Evolutionary conservation across 2,797 vertebrate genomes (phyloP).

Genomic region (Spinus olivaceus): DNA sequence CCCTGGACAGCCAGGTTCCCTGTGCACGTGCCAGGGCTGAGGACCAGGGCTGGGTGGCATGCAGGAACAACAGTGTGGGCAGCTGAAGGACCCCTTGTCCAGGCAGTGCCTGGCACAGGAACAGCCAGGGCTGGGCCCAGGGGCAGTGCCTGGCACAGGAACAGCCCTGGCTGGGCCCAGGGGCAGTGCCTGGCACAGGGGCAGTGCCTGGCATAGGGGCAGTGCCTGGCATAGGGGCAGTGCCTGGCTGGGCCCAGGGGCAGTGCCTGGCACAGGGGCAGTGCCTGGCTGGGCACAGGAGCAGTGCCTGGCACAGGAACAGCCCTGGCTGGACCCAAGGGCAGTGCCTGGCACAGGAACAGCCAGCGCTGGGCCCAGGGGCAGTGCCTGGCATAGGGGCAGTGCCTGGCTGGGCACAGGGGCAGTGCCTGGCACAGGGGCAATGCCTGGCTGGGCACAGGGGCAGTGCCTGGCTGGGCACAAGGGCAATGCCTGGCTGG

Average conservation of each 20-base stretch:
- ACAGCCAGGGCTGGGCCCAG: neutral
- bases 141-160: neutral
- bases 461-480: too few relatives aligned
- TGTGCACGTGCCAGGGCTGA: fast-evolving
- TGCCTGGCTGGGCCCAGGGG: too few relatives aligned
- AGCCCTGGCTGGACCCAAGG: too few relatives aligned
- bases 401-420: too few relatives aligned
- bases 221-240: too few relatives aligned
- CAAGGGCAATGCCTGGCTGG: neutral
- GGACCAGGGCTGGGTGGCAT: neutral
- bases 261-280: neutral
- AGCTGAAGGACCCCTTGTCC: neutral
- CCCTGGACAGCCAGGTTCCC: fast-evolving
- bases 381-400: neutral
- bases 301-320: neutral
- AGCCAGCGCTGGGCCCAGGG: too few relatives aligned
- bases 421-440: neutral
- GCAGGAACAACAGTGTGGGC: fast-evolving
- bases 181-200: too few relatives aligned
- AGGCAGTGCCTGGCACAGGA: neutral
- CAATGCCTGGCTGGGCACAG: too few relatives aligned
- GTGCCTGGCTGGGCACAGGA: too few relatives aligned
- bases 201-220: neutral
- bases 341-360: neutral
- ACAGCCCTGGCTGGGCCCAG: too few relatives aligned